Base-by-base conservation (phyloP, 2,888 invertebrate genomes). In the Xestia c-nigrum region DNA sequence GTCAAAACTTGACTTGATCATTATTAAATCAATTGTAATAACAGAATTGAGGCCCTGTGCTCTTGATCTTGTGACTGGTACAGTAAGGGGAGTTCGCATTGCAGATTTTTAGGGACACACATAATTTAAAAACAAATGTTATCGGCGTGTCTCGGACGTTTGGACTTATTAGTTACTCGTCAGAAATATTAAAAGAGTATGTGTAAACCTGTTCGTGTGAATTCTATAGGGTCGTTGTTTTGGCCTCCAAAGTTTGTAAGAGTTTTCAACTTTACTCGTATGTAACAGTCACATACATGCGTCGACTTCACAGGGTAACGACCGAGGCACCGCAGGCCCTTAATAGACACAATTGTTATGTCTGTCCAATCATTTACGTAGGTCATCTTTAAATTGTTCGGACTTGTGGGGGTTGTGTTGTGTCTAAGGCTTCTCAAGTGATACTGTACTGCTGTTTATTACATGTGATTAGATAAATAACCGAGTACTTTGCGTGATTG, bases 391-490 rank as follows among this genome's bases (percentile, higher is more conserved):
- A 38, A 9, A 76, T 81, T 64, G 47, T 24, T 31, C 9, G 21
- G 12, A 1, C 47, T 50, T 16, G n/a, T 47, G 46, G 4, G 21
- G 19, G n/a, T 3, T 64, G 46, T 43, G 31, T 75, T 64, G 46
- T 43, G 31, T 75, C 16, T 78, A 67, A 47, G 78, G 77, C 78
- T 78, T 77, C 83, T 31, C 61, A 43, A 77, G 10, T 24, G 46
- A 19, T 12, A 40, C 38, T 43, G 43, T 43, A 43, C 43, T 43
- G 1, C 43, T 61, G 50, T 9, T 50, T 55, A 82, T 57, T 75
- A 43, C n/a, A 57, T 73, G 31, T 0, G 12, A 38, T 61, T 40
- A 31, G 10, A 52, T 10, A 52, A 66, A 61, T 66, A 5, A 52
- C 24, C 57, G n/a, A 21, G 31, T 19, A 61, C 14, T n/a, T n/a